Evolutionary conservation across 2,113 vertebrate species (phyloP).

Genomic region (Pipa parva): DNA sequence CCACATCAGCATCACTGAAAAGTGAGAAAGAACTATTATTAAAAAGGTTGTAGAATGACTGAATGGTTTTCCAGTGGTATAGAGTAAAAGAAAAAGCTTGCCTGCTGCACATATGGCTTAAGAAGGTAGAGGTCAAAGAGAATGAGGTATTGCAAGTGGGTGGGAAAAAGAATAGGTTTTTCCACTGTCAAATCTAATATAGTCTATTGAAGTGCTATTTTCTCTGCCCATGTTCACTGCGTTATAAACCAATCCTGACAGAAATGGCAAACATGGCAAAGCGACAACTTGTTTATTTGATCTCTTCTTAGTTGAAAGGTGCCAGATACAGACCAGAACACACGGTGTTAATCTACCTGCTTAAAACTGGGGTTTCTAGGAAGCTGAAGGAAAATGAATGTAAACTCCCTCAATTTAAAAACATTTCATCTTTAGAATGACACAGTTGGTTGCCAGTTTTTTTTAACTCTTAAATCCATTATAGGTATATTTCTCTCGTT

Average conservation of each 20-base stretch:
- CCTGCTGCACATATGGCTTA: too few species aligned
- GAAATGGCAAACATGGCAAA: conserved; percentile 16
- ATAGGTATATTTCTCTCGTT: conserved; percentile 7
- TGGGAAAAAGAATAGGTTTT: too few species aligned
- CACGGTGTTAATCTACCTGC: conserved; percentile 27
- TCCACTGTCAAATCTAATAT: too few species aligned
- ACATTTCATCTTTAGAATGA: conserved; percentile 26
- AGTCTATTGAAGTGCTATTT: too few species aligned
- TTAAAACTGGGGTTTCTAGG: neutral
- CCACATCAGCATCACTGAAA: too few species aligned
- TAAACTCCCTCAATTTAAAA: conserved; percentile 17
- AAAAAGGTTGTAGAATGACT: too few species aligned
- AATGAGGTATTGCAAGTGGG: too few species aligned
- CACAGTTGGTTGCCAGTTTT: conserved; percentile 11
- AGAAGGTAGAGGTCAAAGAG: too few species aligned
- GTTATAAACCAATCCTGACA: conserved; percentile 12
- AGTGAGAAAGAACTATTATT: too few species aligned
- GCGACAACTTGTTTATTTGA: conserved; percentile 37
- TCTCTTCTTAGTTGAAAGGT: conserved; percentile 21
- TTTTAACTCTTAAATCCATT: conserved; percentile 6
- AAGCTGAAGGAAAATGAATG: conserved; percentile 25
- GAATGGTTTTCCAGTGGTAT: too few species aligned
- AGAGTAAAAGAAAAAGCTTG: too few species aligned
- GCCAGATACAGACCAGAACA: conserved; percentile 19
- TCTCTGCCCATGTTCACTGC: neutral